A percentile compares a stretch with the other conserved stretches of the same genome.
Conservation (phyloP, 1,140 invertebrate species). For the Pemphigus obesinymphae region DNA sequence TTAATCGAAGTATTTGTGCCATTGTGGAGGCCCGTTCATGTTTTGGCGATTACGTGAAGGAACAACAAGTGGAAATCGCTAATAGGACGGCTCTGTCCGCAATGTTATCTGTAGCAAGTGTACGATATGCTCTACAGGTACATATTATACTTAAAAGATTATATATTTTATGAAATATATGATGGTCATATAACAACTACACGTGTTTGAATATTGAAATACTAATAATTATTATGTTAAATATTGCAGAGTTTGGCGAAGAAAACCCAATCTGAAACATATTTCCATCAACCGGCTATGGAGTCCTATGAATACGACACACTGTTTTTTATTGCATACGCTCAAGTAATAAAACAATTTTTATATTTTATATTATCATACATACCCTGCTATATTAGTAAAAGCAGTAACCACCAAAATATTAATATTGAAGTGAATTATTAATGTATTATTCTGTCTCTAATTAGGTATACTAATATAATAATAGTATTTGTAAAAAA, state of each 20-base stretch:
- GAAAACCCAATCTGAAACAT: slow-evolving; percentile 27
- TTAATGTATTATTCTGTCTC: too few relatives aligned
- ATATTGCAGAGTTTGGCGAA: slow-evolving; percentile 2
- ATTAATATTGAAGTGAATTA: too few relatives aligned
- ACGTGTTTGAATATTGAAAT: too few relatives aligned
- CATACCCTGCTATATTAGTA: too few relatives aligned
- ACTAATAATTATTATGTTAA: too few relatives aligned
- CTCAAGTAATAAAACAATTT: slow-evolving; percentile 49
- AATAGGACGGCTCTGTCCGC: neutral
- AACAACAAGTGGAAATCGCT: neutral
- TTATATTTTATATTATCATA: neutral
- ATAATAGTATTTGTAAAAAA: too few relatives aligned
- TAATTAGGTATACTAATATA: too few relatives aligned
- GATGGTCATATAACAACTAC: too few relatives aligned
- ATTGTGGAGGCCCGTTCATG: neutral
- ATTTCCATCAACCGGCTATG: slow-evolving; percentile 53
- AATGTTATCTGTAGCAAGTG: slow-evolving; percentile 19
- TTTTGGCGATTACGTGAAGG: neutral
- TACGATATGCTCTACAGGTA: slow-evolving; percentile 1
- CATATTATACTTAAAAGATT: neutral
- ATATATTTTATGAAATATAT: neutral
- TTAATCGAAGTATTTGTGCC: neutral
- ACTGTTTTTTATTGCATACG: slow-evolving; percentile 53
- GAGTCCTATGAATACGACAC: slow-evolving; percentile 51
- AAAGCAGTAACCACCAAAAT: too few relatives aligned